Evolutionary conservation across 2,113 vertebrate species (phyloP).

Genomic region (Bubo scandiacus): DNA sequence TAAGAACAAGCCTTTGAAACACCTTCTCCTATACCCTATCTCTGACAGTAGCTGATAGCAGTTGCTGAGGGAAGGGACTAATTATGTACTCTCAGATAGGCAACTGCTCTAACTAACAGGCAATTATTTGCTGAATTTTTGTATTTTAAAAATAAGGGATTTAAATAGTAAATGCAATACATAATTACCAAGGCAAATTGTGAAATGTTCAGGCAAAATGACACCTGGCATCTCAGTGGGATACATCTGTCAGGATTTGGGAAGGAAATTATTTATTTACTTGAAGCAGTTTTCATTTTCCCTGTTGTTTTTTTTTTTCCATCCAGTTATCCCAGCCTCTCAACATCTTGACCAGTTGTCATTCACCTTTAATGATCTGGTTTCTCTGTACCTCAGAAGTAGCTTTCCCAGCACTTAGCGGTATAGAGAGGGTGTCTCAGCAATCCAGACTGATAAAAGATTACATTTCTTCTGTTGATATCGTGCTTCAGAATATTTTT

Average conservation of each 20-base stretch:
- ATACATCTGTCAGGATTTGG: not conserved
- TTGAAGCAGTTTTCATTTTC: not conserved
- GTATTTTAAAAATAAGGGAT: not conserved
- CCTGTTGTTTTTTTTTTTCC: not conserved
- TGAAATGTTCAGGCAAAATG: not conserved
- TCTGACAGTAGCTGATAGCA: slow-evolving; percentile 4
- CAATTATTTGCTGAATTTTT: not conserved
- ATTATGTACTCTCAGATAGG: not conserved
- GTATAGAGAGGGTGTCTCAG: not conserved
- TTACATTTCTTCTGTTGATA: not conserved
- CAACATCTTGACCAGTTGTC: accelerated
- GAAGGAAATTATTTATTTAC: not conserved
- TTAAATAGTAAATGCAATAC: not conserved
- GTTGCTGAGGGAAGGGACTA: slow-evolving; percentile 6
- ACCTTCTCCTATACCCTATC: not conserved
- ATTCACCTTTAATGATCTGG: not conserved
- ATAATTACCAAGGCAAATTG: not conserved
- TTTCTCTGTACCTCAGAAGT: not conserved
- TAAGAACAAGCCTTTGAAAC: slow-evolving; percentile 14
- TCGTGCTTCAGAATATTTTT: not conserved
- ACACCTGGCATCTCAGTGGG: not conserved
- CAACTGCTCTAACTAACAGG: not conserved
- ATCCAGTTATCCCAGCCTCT: not conserved
- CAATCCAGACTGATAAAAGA: not conserved
- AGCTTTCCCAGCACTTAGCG: not conserved